Evolutionary conservation across 2,797 vertebrate genomes (phyloP).

Genomic region (Sternarchorhynchus goeldii): DNA sequence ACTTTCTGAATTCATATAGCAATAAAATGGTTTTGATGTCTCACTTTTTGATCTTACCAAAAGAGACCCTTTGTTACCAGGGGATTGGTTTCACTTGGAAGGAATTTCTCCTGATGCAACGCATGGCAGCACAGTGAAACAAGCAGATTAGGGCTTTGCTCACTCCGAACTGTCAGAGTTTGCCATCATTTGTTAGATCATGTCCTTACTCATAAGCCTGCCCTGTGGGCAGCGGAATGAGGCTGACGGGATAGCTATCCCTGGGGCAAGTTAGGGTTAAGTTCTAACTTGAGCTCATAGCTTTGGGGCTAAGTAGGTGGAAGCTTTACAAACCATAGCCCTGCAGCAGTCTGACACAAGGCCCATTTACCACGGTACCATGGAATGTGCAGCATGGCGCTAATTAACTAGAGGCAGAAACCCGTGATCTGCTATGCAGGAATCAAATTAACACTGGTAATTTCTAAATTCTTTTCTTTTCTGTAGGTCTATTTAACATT

Average conservation of each 20-base stretch:
- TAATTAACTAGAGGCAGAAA: constrained; percentile 1
- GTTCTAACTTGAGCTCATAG: neutral
- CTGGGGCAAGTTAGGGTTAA: neutral
- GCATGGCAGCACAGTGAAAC: constrained; percentile 34
- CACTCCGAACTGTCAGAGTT: constrained; percentile 38
- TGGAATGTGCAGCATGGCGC: constrained; percentile 5
- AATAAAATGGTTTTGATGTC: neutral
- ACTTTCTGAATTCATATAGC: neutral
- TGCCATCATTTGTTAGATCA: constrained; percentile 37
- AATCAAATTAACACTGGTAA: constrained; percentile 15
- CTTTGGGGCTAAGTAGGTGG: neutral
- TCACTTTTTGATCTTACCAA: constrained; percentile 3
- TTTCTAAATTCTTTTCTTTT: neutral
- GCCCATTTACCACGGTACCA: neutral
- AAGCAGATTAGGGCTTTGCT: constrained; percentile 26
- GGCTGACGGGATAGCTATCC: neutral
- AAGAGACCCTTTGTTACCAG: constrained; percentile 30
- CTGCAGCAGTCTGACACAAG: constrained; percentile 1
- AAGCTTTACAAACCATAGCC: neutral
- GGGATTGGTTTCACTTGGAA: constrained; percentile 28
- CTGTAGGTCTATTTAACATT: neutral
- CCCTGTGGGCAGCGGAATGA: neutral
- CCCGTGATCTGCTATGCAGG: neutral
- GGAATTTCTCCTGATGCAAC: constrained; percentile 35
- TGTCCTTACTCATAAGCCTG: constrained; percentile 1